Evolutionary conservation across 1,140 invertebrate genomes (phyloP).

Genomic region (Solenopsis fugax): DNA sequence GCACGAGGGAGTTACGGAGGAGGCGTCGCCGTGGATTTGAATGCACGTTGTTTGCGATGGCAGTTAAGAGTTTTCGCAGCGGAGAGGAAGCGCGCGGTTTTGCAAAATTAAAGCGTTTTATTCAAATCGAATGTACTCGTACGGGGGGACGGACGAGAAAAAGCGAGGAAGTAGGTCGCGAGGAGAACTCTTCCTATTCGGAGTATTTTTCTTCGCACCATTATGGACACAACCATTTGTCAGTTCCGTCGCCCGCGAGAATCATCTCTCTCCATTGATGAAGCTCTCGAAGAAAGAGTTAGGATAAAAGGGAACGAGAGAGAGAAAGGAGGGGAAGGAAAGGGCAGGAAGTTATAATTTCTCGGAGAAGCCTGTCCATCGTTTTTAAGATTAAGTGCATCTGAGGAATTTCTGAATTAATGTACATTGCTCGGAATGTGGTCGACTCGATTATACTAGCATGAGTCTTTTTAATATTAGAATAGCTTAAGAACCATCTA

Average conservation of each 20-base stretch:
- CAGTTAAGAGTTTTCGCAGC: conserved; percentile 54
- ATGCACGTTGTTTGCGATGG: conserved; percentile 53
- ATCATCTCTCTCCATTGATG: conserved; percentile 66
- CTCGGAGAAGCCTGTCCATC: conserved; percentile 65
- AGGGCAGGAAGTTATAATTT: conserved; percentile 64
- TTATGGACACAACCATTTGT: conserved; percentile 72
- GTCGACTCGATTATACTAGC: conserved; percentile 8
- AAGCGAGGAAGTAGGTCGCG: conserved; percentile 37
- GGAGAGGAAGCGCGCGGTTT: conserved; percentile 38
- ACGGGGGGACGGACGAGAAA: not conserved
- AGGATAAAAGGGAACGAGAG: not conserved
- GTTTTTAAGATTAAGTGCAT: conserved; percentile 52
- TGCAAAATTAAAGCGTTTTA: conserved; percentile 71
- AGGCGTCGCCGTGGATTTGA: conserved; percentile 8
- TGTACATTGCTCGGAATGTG: conserved; percentile 7
- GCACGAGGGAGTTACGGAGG: conserved; percentile 17
- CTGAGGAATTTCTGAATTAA: conserved; percentile 1
- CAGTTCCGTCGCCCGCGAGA: conserved; percentile 56
- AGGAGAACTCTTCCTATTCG: conserved; percentile 30
- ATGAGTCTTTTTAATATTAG: not conserved
- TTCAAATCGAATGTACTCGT: conserved; percentile 58
- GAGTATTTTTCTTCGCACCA: conserved; percentile 66
- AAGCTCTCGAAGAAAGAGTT: conserved; percentile 29
- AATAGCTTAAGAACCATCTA: not conserved
- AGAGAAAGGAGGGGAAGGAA: no score